Percentiles rank a stretch among this genome's conserved stretches.
Evolutionary conservation across 2,888 invertebrate species (phyloP).

Genomic region (Eudemis profundana): DNA sequence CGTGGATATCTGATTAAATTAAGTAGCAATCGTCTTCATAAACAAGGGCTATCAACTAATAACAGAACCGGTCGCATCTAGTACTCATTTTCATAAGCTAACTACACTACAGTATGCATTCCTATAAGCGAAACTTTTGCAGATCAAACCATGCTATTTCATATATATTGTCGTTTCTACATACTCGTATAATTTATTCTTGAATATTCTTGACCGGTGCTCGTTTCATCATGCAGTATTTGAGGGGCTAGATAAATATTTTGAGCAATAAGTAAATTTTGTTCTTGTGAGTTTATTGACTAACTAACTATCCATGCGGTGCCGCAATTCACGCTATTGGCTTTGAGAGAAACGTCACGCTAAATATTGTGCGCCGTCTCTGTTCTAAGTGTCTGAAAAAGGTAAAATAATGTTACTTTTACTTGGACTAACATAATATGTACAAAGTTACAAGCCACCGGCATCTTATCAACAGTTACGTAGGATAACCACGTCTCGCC

Average conservation of each 20-base stretch:
- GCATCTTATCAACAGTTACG: slow-evolving; percentile 49
- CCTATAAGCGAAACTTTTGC: slow-evolving; percentile 34
- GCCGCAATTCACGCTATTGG: slow-evolving; percentile 39
- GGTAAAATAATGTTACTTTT: slow-evolving; percentile 53
- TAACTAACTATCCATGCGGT: slow-evolving; percentile 40
- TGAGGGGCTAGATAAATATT: neutral
- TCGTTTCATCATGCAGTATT: slow-evolving; percentile 23
- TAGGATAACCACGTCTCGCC: slow-evolving; percentile 62
- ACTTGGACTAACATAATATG: slow-evolving; percentile 53
- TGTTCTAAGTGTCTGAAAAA: slow-evolving; percentile 41
- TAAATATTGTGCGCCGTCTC: slow-evolving; percentile 43
- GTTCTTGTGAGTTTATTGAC: slow-evolving; percentile 11
- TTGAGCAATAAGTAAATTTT: slow-evolving; percentile 5
- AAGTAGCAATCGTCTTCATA: neutral
- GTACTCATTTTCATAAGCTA: slow-evolving; percentile 11
- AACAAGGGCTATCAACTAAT: neutral
- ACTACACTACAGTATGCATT: slow-evolving; percentile 19
- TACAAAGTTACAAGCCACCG: slow-evolving; percentile 54
- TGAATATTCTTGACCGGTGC: slow-evolving; percentile 4
- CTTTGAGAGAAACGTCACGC: slow-evolving; percentile 42
- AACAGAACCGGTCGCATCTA: neutral
- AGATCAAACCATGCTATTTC: slow-evolving; percentile 25
- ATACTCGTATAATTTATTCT: slow-evolving; percentile 9
- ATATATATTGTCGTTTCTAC: slow-evolving; percentile 1
- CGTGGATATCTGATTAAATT: slow-evolving; percentile 5